Evolutionary conservation across 2,113 vertebrate species (phyloP), one percentile per base, ranked within the genome.

Genomic region (Spea bombifrons): DNA sequence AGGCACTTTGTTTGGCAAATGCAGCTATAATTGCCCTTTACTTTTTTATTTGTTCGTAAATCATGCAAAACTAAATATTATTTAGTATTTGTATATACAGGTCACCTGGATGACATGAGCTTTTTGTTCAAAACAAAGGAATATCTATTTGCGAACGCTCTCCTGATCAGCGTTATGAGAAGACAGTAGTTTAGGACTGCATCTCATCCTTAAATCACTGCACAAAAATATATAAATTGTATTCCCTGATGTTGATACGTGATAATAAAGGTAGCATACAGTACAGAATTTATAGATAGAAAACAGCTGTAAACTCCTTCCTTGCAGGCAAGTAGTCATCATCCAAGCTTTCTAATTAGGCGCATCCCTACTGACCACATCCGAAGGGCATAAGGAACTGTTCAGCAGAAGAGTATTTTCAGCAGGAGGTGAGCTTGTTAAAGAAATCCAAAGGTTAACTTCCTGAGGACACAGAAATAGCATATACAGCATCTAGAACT

Each of bases 271-370:
- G 75, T 77, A 77, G 70, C 55, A 77, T 77, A 49, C 66, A 77
- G 66, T 59, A 63, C 46, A 70, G n/a, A 50, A 77, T 63, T 47
- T 77, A 77, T 77, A 69, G 66, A 61, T 70, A 57, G 75, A 67
- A 70, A 72, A 66, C 76, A 66, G 59, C 61, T 78, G 76, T 78
- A 78, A 78, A 78, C 59, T 71, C 48, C 43, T 66, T 66, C 69
- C 76, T 30, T 72, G 61, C 69, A 72, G 76, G 76, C 76, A 46
- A 78, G 30, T 66, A 72, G 76, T 43, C 61, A 72, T 78, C 61
- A 72, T 72, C 76, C 76, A 78, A 72, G 69, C 15, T n/a, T 78
- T 63, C 76, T 49, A 78, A 78, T 78, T 78, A 78, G 61, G 48
- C 50, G 48, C 61, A 78, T 78, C 76, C 69, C 76, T 72, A 78